phyloP scores from a whole-genome alignment of 2,888 invertebrate species.

The Dolichomitus sp. region DNA sequence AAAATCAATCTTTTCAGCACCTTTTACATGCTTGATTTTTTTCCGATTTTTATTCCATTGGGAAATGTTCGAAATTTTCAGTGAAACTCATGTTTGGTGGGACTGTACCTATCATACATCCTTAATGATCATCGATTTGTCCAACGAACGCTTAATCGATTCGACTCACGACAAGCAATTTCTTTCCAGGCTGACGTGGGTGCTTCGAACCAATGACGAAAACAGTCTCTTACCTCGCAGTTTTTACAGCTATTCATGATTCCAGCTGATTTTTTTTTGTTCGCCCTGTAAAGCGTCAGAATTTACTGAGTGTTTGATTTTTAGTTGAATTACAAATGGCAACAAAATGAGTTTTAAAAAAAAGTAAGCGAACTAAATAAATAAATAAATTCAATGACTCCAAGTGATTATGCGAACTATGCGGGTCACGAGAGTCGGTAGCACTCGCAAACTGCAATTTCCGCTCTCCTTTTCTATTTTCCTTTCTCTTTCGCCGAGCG shows the following conservation, averaged over 20 bases:
- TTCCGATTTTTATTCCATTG: too few species aligned
- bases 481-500: constrained; percentile 18
- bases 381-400: neutral
- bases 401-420: neutral
- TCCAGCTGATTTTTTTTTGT: neutral
- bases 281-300: neutral
- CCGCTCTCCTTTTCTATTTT: constrained; percentile 21
- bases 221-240: neutral
- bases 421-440: neutral
- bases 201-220: neutral
- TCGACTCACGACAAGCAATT: neutral
- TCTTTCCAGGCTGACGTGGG: neutral
- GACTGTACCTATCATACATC: too few species aligned
- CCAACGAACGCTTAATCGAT: neutral
- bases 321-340: neutral
- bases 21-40: too few species aligned
- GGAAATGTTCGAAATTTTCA: too few species aligned
- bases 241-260: constrained; percentile 5
- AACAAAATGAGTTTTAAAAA: neutral
- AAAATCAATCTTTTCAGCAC: too few species aligned
- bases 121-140: constrained; percentile 10
- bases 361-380: neutral
- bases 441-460: neutral
- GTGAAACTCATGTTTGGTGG: too few species aligned
- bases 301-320: neutral